Evolutionary conservation across 2,888 invertebrate genomes (phyloP).

Genomic region (Latrodectus elegans): DNA sequence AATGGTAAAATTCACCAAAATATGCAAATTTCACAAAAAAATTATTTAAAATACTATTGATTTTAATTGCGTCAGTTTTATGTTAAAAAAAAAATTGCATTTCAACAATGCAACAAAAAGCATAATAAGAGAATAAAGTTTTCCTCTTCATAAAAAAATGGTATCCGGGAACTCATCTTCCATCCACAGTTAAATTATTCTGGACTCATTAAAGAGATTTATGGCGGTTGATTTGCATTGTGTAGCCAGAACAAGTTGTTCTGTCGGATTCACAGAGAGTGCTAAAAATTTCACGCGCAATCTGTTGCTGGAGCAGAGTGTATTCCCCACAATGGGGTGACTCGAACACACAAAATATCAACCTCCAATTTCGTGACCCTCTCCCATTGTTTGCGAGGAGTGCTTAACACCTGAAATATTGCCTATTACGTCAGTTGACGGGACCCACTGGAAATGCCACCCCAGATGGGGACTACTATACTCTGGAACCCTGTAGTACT

Average conservation of each 20-base stretch:
- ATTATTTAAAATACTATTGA: no score
- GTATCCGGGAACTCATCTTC: not conserved
- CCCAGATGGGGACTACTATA: constrained; percentile 33
- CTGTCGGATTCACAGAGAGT: not conserved
- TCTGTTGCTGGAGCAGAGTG: constrained; percentile 19
- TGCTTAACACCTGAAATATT: constrained; percentile 62
- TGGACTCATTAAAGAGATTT: not conserved
- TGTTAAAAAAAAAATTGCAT: no score
- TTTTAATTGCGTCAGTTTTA: no score
- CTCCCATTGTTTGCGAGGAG: constrained; percentile 26
- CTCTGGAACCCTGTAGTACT: constrained; percentile 22
- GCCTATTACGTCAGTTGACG: constrained; percentile 58
- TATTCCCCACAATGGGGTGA: not conserved
- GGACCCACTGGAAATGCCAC: constrained; percentile 15
- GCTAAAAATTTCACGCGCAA: constrained; percentile 62
- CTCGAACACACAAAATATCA: not conserved
- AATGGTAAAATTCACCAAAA: no score
- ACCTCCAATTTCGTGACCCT: not conserved
- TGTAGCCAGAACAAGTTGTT: not conserved
- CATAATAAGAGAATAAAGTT: no score
- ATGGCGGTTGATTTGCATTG: not conserved
- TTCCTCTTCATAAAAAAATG: not conserved
- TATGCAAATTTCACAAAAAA: no score
- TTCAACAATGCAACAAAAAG: no score
- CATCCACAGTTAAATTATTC: not conserved